A percentile compares a stretch with the other conserved stretches of the same genome.
These are phyloP conservation scores for Branchinecta lynchi DNA, from an alignment of 1,140 invertebrate species.

Conservation along the genomic window DNA sequence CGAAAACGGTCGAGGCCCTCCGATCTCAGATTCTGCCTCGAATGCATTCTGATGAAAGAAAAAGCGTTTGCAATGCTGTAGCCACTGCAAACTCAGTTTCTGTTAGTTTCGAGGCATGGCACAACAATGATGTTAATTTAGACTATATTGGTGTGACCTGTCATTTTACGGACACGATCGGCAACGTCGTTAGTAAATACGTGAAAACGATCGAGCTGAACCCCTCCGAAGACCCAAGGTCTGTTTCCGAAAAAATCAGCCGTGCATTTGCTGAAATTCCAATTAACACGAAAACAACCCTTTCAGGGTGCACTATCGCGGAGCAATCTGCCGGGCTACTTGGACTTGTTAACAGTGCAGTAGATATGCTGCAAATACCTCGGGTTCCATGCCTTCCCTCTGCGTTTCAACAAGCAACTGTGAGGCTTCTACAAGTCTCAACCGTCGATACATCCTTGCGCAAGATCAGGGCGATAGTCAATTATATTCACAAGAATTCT, in stretches of 20 bases:
- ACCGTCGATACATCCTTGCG: neutral
- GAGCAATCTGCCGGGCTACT: conserved; percentile 14
- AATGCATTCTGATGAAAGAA: conserved; percentile 17
- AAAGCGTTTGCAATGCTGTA: conserved; percentile 4
- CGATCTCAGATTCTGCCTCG: conserved; percentile 17
- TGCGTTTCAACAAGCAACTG: conserved; percentile 20
- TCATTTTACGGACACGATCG: conserved; percentile 17
- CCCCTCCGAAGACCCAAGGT: conserved; percentile 12
- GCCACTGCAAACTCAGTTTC: conserved; percentile 15
- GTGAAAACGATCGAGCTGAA: conserved; percentile 18
- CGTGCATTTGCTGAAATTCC: neutral
- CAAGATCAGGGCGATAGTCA: neutral
- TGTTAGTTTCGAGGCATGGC: conserved; percentile 19
- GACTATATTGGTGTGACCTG: conserved; percentile 18
- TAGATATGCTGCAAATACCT: conserved; percentile 18
- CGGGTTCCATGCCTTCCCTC: conserved; percentile 19
- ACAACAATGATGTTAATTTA: conserved; percentile 13
- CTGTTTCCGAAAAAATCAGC: neutral
- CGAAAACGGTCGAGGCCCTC: conserved; percentile 12
- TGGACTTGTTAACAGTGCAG: conserved; percentile 11
- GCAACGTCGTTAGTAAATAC: conserved; percentile 18
- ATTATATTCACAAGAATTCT: neutral
- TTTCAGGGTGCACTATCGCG: conserved; percentile 18
- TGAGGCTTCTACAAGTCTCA: conserved; percentile 12
- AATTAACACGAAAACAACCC: conserved; percentile 10